Evolutionary conservation across 2,888 invertebrate genomes (phyloP).

Genomic region (Parnassius orleans): DNA sequence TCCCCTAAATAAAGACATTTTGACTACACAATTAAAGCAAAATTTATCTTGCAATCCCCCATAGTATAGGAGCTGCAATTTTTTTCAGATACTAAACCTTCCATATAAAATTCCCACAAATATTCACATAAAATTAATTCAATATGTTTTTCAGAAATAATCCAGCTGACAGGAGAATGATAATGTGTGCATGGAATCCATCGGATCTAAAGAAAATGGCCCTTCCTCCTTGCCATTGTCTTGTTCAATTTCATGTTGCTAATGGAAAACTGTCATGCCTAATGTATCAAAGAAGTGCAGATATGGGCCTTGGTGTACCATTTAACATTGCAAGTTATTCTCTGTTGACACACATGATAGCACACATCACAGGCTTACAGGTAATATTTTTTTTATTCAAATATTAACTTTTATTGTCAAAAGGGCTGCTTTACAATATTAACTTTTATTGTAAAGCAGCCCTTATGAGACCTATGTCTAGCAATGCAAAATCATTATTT

Average conservation of each 20-base stretch:
- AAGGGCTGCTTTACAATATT: no score
- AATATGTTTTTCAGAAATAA: slow-evolving; percentile 72
- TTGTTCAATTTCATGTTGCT: slow-evolving; percentile 96
- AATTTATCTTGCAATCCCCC: no score
- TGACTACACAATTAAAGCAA: no score
- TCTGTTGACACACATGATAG: slow-evolving; percentile 96
- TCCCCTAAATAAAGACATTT: no score
- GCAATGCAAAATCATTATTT: no score
- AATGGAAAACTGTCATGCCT: slow-evolving; percentile 92
- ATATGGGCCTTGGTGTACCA: slow-evolving; percentile 99
- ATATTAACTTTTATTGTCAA: no score
- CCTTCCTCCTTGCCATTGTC: slow-evolving; percentile 96
- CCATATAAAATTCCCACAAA: no score
- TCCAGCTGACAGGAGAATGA: slow-evolving; percentile 93
- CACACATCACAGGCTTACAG: slow-evolving; percentile 94
- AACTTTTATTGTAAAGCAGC: no score
- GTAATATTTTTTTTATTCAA: slow-evolving; percentile 56
- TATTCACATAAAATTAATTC: no score
- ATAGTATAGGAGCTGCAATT: no score
- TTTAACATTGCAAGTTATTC: slow-evolving; percentile 99
- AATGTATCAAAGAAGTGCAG: slow-evolving; percentile 97
- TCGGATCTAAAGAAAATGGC: slow-evolving; percentile 94
- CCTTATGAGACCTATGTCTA: no score
- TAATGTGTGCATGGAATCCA: slow-evolving; percentile 98
- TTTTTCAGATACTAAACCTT: no score